These are phyloP conservation scores for Erebia aethiops DNA, from an alignment of 2,888 invertebrate genomes.

Conservation along the genomic window DNA sequence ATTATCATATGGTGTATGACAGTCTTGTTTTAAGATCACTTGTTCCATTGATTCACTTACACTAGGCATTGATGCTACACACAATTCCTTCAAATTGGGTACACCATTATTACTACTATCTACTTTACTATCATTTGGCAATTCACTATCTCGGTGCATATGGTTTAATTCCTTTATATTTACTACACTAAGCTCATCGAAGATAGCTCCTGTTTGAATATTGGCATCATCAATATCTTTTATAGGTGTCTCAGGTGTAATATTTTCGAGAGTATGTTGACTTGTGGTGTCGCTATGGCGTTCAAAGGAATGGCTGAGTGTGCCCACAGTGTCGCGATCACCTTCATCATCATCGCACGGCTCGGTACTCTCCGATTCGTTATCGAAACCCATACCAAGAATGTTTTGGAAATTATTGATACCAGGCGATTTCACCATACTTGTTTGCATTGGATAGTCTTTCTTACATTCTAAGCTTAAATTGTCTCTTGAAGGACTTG, in stretches of 20 bases:
- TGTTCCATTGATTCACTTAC: constrained; percentile 67
- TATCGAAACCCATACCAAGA: constrained; percentile 61
- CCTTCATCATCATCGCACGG: constrained; percentile 62
- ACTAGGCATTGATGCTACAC: constrained; percentile 72
- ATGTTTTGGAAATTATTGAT: constrained; percentile 75
- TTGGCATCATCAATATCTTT: constrained; percentile 61
- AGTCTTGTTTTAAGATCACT: constrained; percentile 72
- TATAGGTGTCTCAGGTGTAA: constrained; percentile 73
- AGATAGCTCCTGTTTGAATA: constrained; percentile 46
- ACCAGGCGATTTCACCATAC: constrained; percentile 76
- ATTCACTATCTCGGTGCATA: constrained; percentile 53
- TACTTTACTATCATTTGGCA: constrained; percentile 69
- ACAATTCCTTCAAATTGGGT: constrained; percentile 71
- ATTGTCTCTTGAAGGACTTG: constrained; percentile 79
- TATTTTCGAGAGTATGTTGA: constrained; percentile 73
- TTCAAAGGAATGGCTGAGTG: constrained; percentile 75
- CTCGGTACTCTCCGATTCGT: constrained; percentile 51
- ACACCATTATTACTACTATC: constrained; percentile 56
- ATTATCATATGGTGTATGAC: constrained; percentile 74
- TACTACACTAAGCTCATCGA: constrained; percentile 46
- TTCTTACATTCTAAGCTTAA: constrained; percentile 75
- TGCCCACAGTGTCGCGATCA: constrained; percentile 71
- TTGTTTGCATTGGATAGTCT: constrained; percentile 69
- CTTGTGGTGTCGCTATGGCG: constrained; percentile 71
- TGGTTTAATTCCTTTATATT: constrained; percentile 46